A percentile compares a stretch with the other conserved stretches of the same genome.
These are phyloP conservation scores for Xiphophorus maculatus DNA, from an alignment of 2,113 vertebrate species.

Conservation along the genomic window DNA sequence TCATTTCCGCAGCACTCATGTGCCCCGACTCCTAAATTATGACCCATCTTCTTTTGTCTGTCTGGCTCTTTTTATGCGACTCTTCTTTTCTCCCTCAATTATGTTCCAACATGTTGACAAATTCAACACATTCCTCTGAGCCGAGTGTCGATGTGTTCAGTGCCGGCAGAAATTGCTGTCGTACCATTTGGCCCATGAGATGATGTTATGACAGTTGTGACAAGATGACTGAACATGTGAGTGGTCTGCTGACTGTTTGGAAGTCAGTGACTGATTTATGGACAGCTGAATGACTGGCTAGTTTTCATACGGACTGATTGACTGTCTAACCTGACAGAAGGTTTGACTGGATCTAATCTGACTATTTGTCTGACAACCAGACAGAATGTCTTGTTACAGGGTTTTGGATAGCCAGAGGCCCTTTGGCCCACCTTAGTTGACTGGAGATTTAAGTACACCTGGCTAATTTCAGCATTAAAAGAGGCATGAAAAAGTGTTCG, in stretches of 20 bases:
- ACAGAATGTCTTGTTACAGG: conserved; percentile 5
- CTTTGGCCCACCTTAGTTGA: conserved; percentile 1
- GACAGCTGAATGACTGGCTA: conserved; percentile 32
- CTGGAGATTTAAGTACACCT: not conserved
- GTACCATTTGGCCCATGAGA: conserved; percentile 9
- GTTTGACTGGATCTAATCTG: conserved; percentile 34
- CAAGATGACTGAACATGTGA: conserved; percentile 50
- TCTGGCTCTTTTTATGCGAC: conserved; percentile 18
- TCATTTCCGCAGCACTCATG: not conserved
- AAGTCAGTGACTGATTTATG: conserved; percentile 33
- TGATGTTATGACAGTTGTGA: conserved; percentile 58
- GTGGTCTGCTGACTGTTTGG: conserved; percentile 34
- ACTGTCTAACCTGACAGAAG: conserved; percentile 19
- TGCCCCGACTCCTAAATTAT: conserved; percentile 10
- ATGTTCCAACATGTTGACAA: conserved; percentile 32
- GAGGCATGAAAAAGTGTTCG: not conserved
- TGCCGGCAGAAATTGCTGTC: conserved; percentile 27
- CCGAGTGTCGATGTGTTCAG: not conserved
- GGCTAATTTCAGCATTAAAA: not conserved
- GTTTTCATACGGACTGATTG: conserved; percentile 38
- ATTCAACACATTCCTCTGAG: conserved; percentile 26
- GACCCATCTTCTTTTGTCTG: conserved; percentile 17
- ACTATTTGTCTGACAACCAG: conserved; percentile 4
- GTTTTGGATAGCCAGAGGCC: too few relatives aligned
- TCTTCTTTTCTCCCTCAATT: conserved; percentile 4